A percentile compares a stretch with the other conserved stretches of the same genome.
phyloP scores from a whole-genome alignment of 2,888 invertebrate genomes.

The Perdita meconis region DNA sequence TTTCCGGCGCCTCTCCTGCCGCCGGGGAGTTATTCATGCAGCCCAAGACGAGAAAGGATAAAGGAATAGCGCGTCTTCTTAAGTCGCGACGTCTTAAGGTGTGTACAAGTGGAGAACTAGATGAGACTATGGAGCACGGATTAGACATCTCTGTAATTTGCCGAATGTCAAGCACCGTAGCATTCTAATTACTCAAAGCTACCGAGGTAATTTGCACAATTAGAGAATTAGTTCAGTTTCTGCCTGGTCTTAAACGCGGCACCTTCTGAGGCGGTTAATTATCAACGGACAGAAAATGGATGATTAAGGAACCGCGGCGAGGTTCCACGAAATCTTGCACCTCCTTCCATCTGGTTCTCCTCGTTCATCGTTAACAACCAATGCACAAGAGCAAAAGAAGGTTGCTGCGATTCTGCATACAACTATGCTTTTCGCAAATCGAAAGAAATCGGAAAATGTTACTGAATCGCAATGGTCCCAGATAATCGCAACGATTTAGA shows the following conservation, averaged over 20 bases:
- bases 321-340: no score
- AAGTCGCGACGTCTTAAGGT: conserved; percentile 21
- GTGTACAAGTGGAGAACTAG: conserved; percentile 5
- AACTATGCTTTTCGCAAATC: no score
- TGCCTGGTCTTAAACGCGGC: not conserved
- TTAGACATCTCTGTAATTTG: conserved; percentile 44
- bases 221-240: conserved; percentile 46
- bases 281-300: conserved; percentile 22
- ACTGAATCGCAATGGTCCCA: no score
- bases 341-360: no score
- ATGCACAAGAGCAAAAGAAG: no score
- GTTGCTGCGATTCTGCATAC: no score
- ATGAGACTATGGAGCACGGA: conserved; percentile 37
- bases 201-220: conserved; percentile 38
- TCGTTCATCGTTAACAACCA: no score
- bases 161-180: conserved; percentile 27
- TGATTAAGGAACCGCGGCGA: conserved; percentile 6
- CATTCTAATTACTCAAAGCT: conserved; percentile 50
- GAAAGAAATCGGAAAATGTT: no score
- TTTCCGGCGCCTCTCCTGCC: no score
- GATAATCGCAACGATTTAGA: no score
- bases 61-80: conserved; percentile 32
- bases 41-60: not conserved
- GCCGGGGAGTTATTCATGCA: no score
- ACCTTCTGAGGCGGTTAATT: conserved; percentile 50